Conservation (phyloP, 2,888 invertebrate genomes). For the Yponomeuta cagnagella region DNA sequence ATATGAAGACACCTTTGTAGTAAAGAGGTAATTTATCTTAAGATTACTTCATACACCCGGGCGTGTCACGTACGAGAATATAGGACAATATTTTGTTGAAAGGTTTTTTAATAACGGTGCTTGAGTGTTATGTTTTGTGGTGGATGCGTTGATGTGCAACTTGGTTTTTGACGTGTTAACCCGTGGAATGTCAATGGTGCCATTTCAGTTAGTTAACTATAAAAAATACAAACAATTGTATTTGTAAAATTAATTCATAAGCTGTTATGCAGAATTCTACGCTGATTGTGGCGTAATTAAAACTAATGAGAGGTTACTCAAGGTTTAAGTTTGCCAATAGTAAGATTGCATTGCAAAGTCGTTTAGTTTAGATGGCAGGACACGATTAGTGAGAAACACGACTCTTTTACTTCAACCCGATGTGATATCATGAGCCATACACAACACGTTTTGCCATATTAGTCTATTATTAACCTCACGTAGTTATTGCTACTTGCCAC, state of each 20-base stretch:
- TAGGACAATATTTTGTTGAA: slow-evolving; percentile 58
- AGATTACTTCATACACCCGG: not conserved
- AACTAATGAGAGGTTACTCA: not conserved
- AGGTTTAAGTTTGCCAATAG: not conserved
- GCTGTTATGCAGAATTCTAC: not conserved
- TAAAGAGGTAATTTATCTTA: not conserved
- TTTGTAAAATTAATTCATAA: not conserved
- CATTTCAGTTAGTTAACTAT: slow-evolving; percentile 49
- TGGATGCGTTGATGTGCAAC: slow-evolving; percentile 42
- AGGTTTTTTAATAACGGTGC: slow-evolving; percentile 61
- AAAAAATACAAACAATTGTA: slow-evolving; percentile 19
- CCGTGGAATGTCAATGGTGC: slow-evolving; percentile 73
- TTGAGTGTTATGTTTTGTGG: slow-evolving; percentile 70
- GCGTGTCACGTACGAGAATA: slow-evolving; percentile 11
- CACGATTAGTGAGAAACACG: slow-evolving; percentile 35
- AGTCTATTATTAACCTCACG: slow-evolving; percentile 11
- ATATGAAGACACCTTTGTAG: not conserved
- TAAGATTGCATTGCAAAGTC: not conserved
- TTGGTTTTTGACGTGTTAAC: slow-evolving; percentile 65
- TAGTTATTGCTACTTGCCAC: slow-evolving; percentile 11
- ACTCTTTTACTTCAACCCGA: slow-evolving; percentile 34
- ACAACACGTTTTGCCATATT: slow-evolving; percentile 14
- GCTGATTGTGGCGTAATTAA: not conserved
- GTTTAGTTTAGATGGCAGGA: not conserved
- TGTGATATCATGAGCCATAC: slow-evolving; percentile 23